phyloP scores from a whole-genome alignment of 2,888 invertebrate species.

The Tenthredo distinguenda region DNA sequence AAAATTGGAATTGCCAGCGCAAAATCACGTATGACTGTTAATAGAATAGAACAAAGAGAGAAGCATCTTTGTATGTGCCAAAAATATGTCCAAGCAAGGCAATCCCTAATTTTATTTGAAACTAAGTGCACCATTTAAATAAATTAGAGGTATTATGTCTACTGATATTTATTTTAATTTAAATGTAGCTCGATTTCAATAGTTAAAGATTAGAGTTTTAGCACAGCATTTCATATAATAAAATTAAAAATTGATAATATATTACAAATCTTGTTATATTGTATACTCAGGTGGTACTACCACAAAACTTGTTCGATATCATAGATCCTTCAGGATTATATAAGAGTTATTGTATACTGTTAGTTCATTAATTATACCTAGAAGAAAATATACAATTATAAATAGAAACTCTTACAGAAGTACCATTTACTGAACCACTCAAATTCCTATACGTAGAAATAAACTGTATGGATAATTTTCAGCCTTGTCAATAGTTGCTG shows the following conservation, averaged over 20 bases:
- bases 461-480: background rate
- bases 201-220: background rate
- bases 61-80: constrained; percentile 37
- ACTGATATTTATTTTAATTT: constrained; percentile 23
- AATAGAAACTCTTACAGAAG: background rate
- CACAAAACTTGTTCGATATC: constrained; percentile 49
- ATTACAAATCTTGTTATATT: constrained; percentile 44
- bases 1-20: background rate
- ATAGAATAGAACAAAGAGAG: background rate
- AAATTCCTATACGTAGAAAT: background rate
- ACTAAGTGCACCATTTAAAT: constrained; percentile 1
- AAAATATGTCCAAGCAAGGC: constrained; percentile 21
- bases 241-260: background rate
- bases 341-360: constrained; percentile 33
- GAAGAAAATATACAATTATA: constrained; percentile 30
- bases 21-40: background rate
- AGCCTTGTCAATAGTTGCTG: background rate
- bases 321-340: constrained; percentile 31
- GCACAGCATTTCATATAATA: constrained; percentile 25
- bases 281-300: constrained; percentile 34
- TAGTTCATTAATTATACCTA: constrained; percentile 17
- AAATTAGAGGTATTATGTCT: constrained; percentile 25
- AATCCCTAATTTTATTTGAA: constrained; percentile 1
- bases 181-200: constrained; percentile 9
- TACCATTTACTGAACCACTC: constrained; percentile 4